A percentile compares a stretch with the other conserved stretches of the same genome.
Conservation (phyloP, 2,888 invertebrate species). For the Rhingia rostrata region DNA sequence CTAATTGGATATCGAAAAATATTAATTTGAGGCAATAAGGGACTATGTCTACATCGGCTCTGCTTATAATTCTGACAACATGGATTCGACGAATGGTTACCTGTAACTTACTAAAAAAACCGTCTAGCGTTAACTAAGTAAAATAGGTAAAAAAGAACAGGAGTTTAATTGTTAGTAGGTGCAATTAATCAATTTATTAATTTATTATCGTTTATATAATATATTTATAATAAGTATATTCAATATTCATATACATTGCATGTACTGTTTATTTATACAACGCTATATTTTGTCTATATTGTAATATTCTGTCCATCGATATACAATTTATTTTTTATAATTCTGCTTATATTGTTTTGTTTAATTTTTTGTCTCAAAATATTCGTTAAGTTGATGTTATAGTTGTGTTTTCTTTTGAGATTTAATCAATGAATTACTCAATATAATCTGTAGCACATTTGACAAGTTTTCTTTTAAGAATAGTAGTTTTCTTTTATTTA, state of each 20-base stretch:
- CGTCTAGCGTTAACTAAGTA: too few species aligned
- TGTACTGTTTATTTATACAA: slow-evolving; percentile 75
- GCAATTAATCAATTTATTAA: slow-evolving; percentile 82
- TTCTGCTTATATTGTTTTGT: slow-evolving; percentile 37
- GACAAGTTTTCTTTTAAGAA: slow-evolving; percentile 34
- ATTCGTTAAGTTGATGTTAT: slow-evolving; percentile 41
- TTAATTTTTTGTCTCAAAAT: slow-evolving; percentile 29
- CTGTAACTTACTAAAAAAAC: too few species aligned
- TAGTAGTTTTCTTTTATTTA: slow-evolving; percentile 36
- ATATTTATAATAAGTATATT: slow-evolving; percentile 78
- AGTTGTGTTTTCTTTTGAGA: slow-evolving; percentile 21
- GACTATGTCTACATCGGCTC: too few species aligned
- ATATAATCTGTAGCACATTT: slow-evolving; percentile 52
- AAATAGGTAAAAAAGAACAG: slow-evolving; percentile 52
- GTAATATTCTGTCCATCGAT: slow-evolving; percentile 69
- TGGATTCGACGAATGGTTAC: too few species aligned
- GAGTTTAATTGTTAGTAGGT: slow-evolving; percentile 80
- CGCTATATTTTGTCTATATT: slow-evolving; percentile 70
- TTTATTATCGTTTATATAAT: slow-evolving; percentile 82
- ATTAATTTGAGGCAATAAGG: too few species aligned
- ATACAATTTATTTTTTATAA: slow-evolving; percentile 61
- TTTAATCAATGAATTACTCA: slow-evolving; percentile 64
- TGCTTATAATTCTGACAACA: too few species aligned
- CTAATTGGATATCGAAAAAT: too few species aligned
- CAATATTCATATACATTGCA: slow-evolving; percentile 77